These are phyloP conservation scores for Anguilla rostrata DNA, from an alignment of 2,113 vertebrate genomes.

Conservation along the genomic window DNA sequence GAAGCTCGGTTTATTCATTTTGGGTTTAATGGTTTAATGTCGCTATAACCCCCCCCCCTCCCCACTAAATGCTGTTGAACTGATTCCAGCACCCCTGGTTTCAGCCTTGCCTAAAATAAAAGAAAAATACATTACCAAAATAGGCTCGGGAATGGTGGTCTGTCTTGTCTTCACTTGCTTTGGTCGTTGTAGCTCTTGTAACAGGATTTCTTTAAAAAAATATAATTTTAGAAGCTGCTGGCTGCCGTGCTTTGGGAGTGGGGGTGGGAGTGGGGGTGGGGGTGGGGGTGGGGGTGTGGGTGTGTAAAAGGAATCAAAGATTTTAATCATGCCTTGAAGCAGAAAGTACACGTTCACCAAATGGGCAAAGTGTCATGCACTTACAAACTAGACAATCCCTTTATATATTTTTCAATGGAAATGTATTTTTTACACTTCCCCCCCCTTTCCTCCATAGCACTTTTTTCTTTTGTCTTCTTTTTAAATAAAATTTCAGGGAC, in stretches of 20 bases:
- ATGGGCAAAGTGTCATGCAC: neutral
- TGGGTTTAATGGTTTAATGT: neutral
- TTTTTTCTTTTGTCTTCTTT: constrained; percentile 33
- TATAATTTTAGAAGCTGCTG: neutral
- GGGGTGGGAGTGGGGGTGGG: no score
- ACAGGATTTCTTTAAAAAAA: neutral
- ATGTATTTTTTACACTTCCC: constrained; percentile 70
- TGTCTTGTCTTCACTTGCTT: neutral
- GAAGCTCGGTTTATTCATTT: neutral
- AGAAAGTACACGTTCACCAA: neutral
- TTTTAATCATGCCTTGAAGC: neutral
- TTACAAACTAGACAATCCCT: constrained; percentile 55
- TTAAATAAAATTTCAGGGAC: constrained; percentile 44
- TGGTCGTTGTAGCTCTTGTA: neutral
- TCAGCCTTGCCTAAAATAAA: neutral
- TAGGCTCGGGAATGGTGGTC: neutral
- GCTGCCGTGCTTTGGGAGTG: neutral
- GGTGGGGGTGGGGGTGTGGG: no score
- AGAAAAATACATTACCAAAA: neutral
- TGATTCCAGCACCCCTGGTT: neutral
- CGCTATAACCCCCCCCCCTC: no score
- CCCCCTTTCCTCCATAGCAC: constrained; percentile 53
- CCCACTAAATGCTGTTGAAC: neutral
- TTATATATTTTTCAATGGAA: constrained; percentile 48
- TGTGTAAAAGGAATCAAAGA: neutral